These are phyloP conservation scores for Clusia tigrina DNA, from an alignment of 2,888 invertebrate genomes.

Conservation along the genomic window DNA sequence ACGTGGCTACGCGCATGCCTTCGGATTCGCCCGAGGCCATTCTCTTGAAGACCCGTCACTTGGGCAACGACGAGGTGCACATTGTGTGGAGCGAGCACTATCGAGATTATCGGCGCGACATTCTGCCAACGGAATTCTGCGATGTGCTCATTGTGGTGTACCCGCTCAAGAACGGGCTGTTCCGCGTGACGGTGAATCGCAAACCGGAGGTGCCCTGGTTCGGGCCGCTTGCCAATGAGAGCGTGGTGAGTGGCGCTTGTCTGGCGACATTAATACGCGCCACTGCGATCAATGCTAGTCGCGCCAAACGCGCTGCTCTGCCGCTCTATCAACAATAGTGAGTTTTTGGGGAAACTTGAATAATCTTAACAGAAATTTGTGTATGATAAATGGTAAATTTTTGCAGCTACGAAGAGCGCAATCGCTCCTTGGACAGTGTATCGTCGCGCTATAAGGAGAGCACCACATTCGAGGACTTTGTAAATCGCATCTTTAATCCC, in stretches of 20 bases:
- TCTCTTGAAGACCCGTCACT: slow-evolving; percentile 90
- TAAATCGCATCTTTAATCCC: slow-evolving; percentile 76
- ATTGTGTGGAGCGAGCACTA: slow-evolving; percentile 99
- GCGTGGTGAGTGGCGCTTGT: slow-evolving; percentile 68
- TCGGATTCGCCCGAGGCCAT: slow-evolving; percentile 87
- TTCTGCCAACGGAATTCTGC: slow-evolving; percentile 98
- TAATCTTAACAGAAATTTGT: neutral
- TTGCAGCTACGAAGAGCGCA: slow-evolving; percentile 87
- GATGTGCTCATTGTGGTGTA: slow-evolving; percentile 97
- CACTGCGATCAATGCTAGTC: slow-evolving; percentile 90
- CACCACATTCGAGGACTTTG: slow-evolving; percentile 90
- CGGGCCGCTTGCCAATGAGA: slow-evolving; percentile 95
- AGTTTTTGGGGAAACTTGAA: slow-evolving; percentile 59
- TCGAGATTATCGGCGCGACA: slow-evolving; percentile 93
- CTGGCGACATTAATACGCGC: slow-evolving; percentile 87
- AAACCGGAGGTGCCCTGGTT: slow-evolving; percentile 92
- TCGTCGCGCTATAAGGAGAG: slow-evolving; percentile 85
- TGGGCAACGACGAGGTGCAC: slow-evolving; percentile 98
- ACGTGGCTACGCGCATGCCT: slow-evolving; percentile 97
- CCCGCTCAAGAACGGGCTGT: slow-evolving; percentile 85
- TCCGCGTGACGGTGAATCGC: slow-evolving; percentile 86
- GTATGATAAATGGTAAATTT: neutral
- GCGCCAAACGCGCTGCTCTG: slow-evolving; percentile 88
- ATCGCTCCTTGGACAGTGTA: slow-evolving; percentile 83
- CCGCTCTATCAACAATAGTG: slow-evolving; percentile 91